phyloP scores from a whole-genome alignment of 64 coral and sea anemone genomes.

The Acropora tenuis region DNA sequence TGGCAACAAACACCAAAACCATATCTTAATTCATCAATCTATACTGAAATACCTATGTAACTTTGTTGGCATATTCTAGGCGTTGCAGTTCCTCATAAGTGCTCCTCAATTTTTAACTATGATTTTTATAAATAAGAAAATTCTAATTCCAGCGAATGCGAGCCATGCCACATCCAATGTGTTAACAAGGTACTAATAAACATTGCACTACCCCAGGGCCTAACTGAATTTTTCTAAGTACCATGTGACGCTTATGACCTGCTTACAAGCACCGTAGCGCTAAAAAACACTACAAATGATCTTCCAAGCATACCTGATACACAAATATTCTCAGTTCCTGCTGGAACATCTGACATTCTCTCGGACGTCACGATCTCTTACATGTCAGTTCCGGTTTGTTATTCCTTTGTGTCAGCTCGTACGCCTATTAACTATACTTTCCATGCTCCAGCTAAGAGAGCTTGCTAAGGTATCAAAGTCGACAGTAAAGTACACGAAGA shows the following conservation, averaged over 20 bases:
- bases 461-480: too few relatives aligned
- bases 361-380: too few relatives aligned
- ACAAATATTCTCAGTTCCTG: conserved; percentile 18
- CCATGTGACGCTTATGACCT: neutral
- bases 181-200: conserved; percentile 1
- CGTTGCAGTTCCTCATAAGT: neutral
- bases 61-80: neutral
- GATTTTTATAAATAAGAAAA: neutral
- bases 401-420: too few relatives aligned
- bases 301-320: conserved; percentile 20
- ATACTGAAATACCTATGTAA: conserved; percentile 14
- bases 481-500: neutral
- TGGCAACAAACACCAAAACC: neutral
- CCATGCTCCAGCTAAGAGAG: too few relatives aligned
- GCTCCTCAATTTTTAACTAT: neutral
- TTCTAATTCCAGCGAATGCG: conserved; percentile 5
- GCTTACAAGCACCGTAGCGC: neutral
- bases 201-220: neutral
- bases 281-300: conserved; percentile 20
- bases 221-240: neutral
- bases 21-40: neutral
- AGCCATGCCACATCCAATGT: neutral
- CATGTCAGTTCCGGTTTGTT: too few relatives aligned
- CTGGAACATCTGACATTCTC: conserved; percentile 4
- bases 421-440: too few relatives aligned